phyloP scores from a whole-genome alignment of 2,888 invertebrate genomes.

The Stomorhina lunata region DNA sequence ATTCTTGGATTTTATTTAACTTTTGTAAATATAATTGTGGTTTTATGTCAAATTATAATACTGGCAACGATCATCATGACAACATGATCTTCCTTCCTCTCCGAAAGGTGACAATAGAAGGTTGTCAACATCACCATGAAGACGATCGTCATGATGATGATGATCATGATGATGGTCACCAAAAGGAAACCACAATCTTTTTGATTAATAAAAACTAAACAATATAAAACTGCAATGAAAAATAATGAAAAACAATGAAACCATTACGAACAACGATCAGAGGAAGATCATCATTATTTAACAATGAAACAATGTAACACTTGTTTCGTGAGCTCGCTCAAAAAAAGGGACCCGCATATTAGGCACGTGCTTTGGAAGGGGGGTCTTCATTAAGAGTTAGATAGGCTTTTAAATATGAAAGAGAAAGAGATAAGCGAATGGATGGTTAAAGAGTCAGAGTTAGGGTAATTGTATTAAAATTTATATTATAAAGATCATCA shows the following conservation, averaged over 20 bases:
- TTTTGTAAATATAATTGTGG: constrained; percentile 54
- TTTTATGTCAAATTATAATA: constrained; percentile 31
- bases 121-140: constrained; percentile 37
- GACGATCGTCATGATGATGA: no score
- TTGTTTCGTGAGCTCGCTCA: constrained; percentile 31
- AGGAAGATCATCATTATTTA: constrained; percentile 6
- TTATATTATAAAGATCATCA: neutral
- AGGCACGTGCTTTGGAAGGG: constrained; percentile 73
- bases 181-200: constrained; percentile 52
- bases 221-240: constrained; percentile 24
- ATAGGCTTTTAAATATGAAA: neutral
- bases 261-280: no score
- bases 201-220: constrained; percentile 27
- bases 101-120: constrained; percentile 22
- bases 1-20: neutral
- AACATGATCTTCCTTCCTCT: neutral
- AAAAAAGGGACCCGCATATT: constrained; percentile 70
- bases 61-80: neutral
- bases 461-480: neutral
- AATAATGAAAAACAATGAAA: constrained; percentile 14
- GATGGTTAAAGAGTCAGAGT: neutral
- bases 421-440: neutral
- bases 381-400: neutral
- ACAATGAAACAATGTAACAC: constrained; percentile 47
- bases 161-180: no score